Percentiles rank a stretch among this genome's conserved stretches.
These are phyloP conservation scores for Manis pentadactyla DNA, from an alignment of 2,797 vertebrate genomes.

Conservation along the genomic window DNA sequence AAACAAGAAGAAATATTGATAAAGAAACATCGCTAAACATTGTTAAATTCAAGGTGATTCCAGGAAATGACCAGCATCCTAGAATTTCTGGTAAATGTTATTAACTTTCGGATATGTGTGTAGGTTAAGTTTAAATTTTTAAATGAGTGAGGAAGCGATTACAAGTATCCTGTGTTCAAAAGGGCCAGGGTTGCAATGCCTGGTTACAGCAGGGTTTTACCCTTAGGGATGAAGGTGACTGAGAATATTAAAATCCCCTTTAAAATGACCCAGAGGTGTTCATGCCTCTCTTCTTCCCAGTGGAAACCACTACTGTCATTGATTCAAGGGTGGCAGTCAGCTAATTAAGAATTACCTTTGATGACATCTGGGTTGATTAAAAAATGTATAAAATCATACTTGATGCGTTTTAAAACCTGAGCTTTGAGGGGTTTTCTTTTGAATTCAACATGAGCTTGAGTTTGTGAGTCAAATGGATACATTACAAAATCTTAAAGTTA, in stretches of 20 bases:
- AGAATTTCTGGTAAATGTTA: slow-evolving; percentile 37
- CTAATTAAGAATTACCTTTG: slow-evolving; percentile 72
- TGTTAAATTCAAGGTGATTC: background rate
- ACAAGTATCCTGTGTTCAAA: slow-evolving; percentile 52
- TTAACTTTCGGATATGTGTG: background rate
- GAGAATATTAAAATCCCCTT: slow-evolving; percentile 77
- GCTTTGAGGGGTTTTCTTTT: slow-evolving; percentile 43
- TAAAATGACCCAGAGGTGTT: slow-evolving; percentile 61
- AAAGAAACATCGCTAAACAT: too few species aligned
- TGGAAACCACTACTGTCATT: slow-evolving; percentile 55
- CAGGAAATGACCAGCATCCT: background rate
- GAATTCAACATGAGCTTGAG: slow-evolving; percentile 33
- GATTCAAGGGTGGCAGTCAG: slow-evolving; percentile 62
- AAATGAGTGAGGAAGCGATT: background rate
- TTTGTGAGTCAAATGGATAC: slow-evolving; percentile 38
- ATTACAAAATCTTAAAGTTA: slow-evolving; percentile 64
- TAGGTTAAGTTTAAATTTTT: slow-evolving; percentile 7
- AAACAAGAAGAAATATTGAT: slow-evolving; percentile 13
- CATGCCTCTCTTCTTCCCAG: background rate
- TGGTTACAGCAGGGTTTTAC: slow-evolving; percentile 37
- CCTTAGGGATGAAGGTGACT: slow-evolving; percentile 32
- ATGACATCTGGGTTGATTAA: slow-evolving; percentile 66
- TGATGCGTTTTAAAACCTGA: slow-evolving; percentile 52
- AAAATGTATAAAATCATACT: slow-evolving; percentile 45
- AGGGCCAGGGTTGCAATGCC: background rate